phyloP scores from a whole-genome alignment of 2,888 invertebrate species.

The Noctua pronuba region DNA sequence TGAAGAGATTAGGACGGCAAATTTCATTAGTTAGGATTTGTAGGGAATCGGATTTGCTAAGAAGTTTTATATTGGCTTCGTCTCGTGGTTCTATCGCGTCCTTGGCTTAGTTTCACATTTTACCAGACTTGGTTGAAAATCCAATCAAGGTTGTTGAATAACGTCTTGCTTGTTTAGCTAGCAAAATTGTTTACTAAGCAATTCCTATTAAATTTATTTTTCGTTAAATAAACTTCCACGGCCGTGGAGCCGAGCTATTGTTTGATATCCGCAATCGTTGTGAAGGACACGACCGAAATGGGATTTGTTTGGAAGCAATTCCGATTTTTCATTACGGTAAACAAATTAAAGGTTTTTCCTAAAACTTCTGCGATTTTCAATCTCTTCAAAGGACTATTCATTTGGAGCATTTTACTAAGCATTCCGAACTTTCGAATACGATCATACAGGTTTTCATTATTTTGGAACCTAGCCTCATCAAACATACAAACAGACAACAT shows the following conservation, averaged over 20 bases:
- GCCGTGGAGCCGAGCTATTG: conserved; percentile 26
- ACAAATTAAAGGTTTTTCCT: conserved; percentile 23
- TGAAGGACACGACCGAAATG: conserved; percentile 50
- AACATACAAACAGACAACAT: background rate
- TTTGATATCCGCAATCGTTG: conserved; percentile 41
- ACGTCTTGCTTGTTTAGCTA: conserved; percentile 33
- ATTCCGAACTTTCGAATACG: background rate
- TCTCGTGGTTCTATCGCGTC: conserved; percentile 37
- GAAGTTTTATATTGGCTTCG: conserved; percentile 64
- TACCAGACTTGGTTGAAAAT: conserved; percentile 46
- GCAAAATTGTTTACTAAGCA: conserved; percentile 45
- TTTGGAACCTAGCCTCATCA: background rate
- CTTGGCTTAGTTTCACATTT: conserved; percentile 53
- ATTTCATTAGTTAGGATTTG: conserved; percentile 64
- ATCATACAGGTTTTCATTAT: background rate
- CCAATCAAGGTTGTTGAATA: conserved; percentile 43
- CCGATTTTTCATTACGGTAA: conserved; percentile 13
- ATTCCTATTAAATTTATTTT: conserved; percentile 29
- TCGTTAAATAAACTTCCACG: conserved; percentile 25
- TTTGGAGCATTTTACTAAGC: background rate
- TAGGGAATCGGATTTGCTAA: conserved; percentile 53
- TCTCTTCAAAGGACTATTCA: background rate
- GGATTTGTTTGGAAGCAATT: conserved; percentile 34
- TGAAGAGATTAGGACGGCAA: conserved; percentile 41
- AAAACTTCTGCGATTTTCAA: background rate